Base-by-base conservation (phyloP, 2,113 vertebrate genomes). In the Phaethon lepturus region DNA sequence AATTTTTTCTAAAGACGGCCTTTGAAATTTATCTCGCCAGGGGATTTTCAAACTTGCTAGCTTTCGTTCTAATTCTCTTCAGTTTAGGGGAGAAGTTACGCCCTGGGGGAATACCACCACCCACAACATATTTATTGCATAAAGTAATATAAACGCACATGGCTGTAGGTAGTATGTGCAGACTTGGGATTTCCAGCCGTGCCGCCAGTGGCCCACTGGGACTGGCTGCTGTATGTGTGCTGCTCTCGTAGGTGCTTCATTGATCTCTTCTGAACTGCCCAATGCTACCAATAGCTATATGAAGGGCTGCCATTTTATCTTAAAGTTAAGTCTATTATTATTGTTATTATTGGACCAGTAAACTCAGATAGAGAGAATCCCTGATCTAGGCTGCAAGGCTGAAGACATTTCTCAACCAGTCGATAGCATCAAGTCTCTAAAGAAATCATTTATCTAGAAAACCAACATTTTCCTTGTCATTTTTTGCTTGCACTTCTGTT, bases 91-190 rank as follows among this genome's bases (percentile, higher is more conserved):
- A 77, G 42, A 91, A 87, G 50, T 58, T 62, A 64, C 4, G 44
- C 6, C 9, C 38, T 68, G 60, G 35, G 28, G 44, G 9, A 78
- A 92, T 5, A 86, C 8, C 58, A 79, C 35, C 66, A 86, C 44
- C 49, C 40, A 79, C 40, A 63, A 44, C 0, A 2, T 49, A 73
- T 56, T 88, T 90, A 68, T 60, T 68, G 66, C 23, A 76, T 38
- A 59, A 0, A 60, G n/a, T 33, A 75, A 90, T 16, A 77, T 24
- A 91, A 69, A 67, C 0, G 0, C 17, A n/a, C 0, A 0, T 45
- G 33, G 24, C 25, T 69, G 14, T n/a, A 77, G n/a, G 22, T 12
- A 45, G 26, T 29, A 78, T 8, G 40, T 33, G 55, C 47, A 89
- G 44, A 47, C 7, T 17, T 47, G 50, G 63, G 38, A 85, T 82